A percentile compares a stretch with the other conserved stretches of the same genome.
Evolutionary conservation across 2,113 vertebrate species (phyloP).

Genomic region (Plotosus lineatus): DNA sequence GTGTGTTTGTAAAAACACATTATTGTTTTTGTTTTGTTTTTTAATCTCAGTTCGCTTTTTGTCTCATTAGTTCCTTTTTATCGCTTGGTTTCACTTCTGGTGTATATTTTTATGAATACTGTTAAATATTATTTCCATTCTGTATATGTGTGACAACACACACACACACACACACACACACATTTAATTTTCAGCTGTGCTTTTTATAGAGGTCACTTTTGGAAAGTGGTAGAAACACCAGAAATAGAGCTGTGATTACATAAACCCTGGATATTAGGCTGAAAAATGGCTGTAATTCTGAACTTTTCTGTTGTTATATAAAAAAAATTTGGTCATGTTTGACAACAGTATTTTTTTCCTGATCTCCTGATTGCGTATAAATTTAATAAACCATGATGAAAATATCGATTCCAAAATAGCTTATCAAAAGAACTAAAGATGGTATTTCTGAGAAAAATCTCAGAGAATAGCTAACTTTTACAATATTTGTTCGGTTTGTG

Average conservation of each 20-base stretch:
- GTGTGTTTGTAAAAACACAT: background rate
- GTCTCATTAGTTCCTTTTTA: background rate
- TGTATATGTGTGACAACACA: background rate
- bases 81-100: background rate
- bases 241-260: slow-evolving; percentile 10
- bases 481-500: background rate
- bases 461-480: background rate
- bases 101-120: background rate
- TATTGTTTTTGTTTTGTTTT: background rate
- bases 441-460: background rate
- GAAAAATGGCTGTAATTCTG: background rate
- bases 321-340: background rate
- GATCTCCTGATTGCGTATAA: background rate
- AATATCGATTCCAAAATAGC: background rate
- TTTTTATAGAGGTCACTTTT: background rate
- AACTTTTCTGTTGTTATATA: background rate
- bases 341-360: background rate
- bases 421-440: background rate
- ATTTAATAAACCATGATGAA: background rate
- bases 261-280: background rate
- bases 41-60: background rate
- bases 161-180: background rate
- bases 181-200: slow-evolving; percentile 4
- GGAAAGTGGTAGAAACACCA: slow-evolving; percentile 1
- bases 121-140: background rate